Conservation (phyloP, 2,888 invertebrate species). For the Euphydryas editha region DNA sequence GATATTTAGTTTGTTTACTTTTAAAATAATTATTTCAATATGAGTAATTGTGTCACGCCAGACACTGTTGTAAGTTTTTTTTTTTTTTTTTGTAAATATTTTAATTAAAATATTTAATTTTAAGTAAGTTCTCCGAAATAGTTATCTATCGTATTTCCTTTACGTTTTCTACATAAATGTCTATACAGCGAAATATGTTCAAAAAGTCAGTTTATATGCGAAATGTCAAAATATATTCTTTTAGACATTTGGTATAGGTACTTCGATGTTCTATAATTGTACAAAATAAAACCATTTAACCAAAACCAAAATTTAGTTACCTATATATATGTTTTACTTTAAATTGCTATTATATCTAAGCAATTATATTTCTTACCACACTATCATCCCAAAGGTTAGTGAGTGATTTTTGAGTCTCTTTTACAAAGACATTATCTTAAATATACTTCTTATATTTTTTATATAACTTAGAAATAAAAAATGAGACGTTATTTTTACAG, state of each 20-base stretch:
- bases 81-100: constrained; percentile 70
- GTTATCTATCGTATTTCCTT: constrained; percentile 27
- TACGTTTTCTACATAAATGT: constrained; percentile 13
- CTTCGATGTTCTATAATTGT: constrained; percentile 5
- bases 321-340: constrained; percentile 21
- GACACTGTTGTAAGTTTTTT: constrained; percentile 58
- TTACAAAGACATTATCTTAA: constrained; percentile 38
- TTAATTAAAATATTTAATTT: constrained; percentile 52
- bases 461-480: not conserved
- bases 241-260: constrained; percentile 8
- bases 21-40: constrained; percentile 56
- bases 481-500: not conserved
- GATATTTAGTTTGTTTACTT: constrained; percentile 73
- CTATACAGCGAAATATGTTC: not conserved
- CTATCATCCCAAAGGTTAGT: constrained; percentile 61
- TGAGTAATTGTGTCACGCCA: constrained; percentile 60
- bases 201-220: not conserved
- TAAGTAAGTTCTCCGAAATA: constrained; percentile 36
- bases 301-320: constrained; percentile 51
- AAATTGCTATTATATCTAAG: not conserved
- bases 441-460: constrained; percentile 38
- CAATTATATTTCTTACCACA: constrained; percentile 11
- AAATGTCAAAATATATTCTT: not conserved
- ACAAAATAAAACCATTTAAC: constrained; percentile 12
- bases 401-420: constrained; percentile 47